A percentile compares a stretch with the other conserved stretches of the same genome.
These are phyloP conservation scores for Dinoponera quadriceps DNA, from an alignment of 1,140 invertebrate species.

Conservation along the genomic window DNA sequence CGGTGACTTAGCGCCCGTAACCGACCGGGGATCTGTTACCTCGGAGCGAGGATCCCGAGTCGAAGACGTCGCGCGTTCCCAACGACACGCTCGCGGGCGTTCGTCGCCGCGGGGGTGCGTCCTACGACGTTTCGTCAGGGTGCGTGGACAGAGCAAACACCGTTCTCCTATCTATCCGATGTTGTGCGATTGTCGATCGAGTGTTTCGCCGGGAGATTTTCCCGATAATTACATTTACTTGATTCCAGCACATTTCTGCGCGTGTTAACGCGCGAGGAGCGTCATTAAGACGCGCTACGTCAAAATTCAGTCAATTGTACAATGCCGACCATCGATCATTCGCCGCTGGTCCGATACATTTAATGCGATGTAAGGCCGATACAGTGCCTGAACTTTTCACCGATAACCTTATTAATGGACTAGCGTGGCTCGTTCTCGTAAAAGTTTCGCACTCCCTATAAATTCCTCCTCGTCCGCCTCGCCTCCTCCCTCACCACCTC, in stretches of 20 bases:
- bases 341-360: conserved; percentile 27
- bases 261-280: not conserved
- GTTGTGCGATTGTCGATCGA: too few species aligned
- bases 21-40: conserved; percentile 1
- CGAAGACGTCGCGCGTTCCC: not conserved
- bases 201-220: too few species aligned
- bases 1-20: conserved; percentile 29
- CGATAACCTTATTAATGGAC: conserved; percentile 44
- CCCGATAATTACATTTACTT: too few species aligned
- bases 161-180: too few species aligned
- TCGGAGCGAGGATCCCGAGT: conserved; percentile 27
- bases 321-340: conserved; percentile 44
- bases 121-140: too few species aligned
- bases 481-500: not conserved
- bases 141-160: too few species aligned
- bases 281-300: conserved; percentile 25
- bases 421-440: conserved; percentile 5
- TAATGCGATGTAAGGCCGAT: conserved; percentile 40
- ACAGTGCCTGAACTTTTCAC: conserved; percentile 34
- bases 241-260: too few species aligned
- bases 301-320: conserved; percentile 36
- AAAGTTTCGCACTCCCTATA: conserved; percentile 40
- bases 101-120: not conserved
- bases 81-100: not conserved
- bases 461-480: not conserved